Evolutionary conservation across 2,113 vertebrate species (phyloP).

Genomic region (Ibidorhyncha struthersii): DNA sequence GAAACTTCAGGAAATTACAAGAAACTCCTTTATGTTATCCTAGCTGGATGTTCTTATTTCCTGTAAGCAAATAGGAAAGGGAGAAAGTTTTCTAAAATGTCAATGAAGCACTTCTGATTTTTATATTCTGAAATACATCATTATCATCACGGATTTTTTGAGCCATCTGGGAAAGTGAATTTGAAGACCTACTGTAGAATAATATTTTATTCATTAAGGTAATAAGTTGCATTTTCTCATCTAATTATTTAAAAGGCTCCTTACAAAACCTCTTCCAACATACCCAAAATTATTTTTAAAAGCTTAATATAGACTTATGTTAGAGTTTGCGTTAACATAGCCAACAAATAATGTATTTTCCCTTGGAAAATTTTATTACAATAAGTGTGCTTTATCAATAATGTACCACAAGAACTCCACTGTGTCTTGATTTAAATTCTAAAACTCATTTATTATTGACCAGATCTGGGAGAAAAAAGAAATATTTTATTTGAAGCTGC

Average conservation of each 20-base stretch:
- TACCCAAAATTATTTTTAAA: conserved; percentile 5
- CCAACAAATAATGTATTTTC: conserved; percentile 69
- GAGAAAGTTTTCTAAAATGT: not conserved
- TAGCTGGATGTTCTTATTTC: not conserved
- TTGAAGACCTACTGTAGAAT: not conserved
- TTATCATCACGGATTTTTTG: not conserved
- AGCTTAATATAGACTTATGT: conserved; percentile 47
- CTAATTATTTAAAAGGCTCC: conserved; percentile 18
- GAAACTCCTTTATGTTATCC: not conserved
- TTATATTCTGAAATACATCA: not conserved
- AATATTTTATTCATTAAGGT: not conserved
- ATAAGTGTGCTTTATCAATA: conserved; percentile 72
- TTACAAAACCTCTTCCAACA: not conserved
- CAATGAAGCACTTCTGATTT: not conserved
- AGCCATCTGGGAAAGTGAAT: not conserved
- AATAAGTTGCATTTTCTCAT: not conserved
- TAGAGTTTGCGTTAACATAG: conserved; percentile 49
- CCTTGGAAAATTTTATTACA: conserved; percentile 66
- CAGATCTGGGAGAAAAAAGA: conserved; percentile 27
- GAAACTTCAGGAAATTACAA: not conserved
- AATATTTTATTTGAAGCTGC: conserved; percentile 50
- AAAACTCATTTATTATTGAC: conserved; percentile 78
- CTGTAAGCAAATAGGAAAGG: not conserved
- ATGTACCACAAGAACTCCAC: conserved; percentile 64
- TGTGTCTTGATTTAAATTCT: conserved; percentile 70